Evolutionary conservation across 2,113 vertebrate species (phyloP), one percentile per base, ranked within the genome.

Genomic region (Hoplias malabaricus): DNA sequence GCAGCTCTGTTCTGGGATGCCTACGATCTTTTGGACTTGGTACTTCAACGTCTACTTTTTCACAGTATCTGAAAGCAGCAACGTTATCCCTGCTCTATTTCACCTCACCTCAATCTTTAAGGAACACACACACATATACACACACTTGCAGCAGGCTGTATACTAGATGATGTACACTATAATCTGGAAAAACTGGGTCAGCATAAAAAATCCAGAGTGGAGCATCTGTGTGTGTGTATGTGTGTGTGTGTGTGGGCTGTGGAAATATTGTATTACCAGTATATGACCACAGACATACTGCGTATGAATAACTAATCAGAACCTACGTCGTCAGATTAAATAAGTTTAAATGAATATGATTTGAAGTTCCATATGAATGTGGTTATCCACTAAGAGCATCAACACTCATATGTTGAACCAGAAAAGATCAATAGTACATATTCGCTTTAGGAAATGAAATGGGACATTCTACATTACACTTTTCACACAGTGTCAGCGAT

Each of bases 311-410:
- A 48, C 43, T 48, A 48, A 48, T 48, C 43, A 19, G 43, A 19
- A 14, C 4, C 14, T 19, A 48, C 3, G n/a, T 12, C 16, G 16
- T 48, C 43, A 19, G 12, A 46, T 4, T n/a, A n/a, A n/a, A n/a
- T n/a, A n/a, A n/a, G 16, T 48, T 48, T 5, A 48, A 19, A 48
- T n/a, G 4, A 48, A 46, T 46, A 14, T 46, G 42, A 1, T 1
- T 1, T 13, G 42, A 46, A 46, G 16, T 42, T 1, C 9, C 42
- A 16, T 46, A 9, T 46, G 42, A 62, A 34, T 63, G 19, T 33
- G 36, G 3, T 16, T 33, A 36, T 65, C 86, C 87, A 87, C 86
- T 86, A 88, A 85, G 75, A 48, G 16, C 16, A 5, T 5, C 84
- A 87, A 88, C 86, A 31, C 13, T 16, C 5, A 31, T 29, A 59